Conservation (phyloP, 1,140 invertebrate species). For the Drosophila trapezifrons region DNA sequence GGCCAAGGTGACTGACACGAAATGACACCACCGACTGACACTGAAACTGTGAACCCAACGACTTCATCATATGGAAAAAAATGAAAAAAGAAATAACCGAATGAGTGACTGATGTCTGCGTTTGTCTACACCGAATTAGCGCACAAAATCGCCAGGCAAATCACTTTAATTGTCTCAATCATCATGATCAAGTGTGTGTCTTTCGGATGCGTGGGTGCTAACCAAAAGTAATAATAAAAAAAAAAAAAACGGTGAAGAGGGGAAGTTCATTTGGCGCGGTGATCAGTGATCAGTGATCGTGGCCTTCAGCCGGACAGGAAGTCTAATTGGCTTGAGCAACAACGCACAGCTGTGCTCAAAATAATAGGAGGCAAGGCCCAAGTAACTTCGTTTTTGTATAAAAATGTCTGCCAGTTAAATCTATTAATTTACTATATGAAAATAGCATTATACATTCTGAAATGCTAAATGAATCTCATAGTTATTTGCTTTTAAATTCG, state of each 20-base stretch:
- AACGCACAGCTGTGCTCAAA: background rate
- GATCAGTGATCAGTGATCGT: conserved; percentile 22
- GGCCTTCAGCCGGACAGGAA: conserved; percentile 40
- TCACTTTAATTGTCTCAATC: conserved; percentile 72
- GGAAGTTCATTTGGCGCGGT: background rate
- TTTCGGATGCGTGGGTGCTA: conserved; percentile 26
- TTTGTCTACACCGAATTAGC: conserved; percentile 72
- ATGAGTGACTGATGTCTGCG: conserved; percentile 19
- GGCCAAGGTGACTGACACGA: conserved; percentile 69
- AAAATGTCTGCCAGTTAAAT: background rate
- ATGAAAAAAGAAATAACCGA: conserved; percentile 1
- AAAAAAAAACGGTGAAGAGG: background rate
- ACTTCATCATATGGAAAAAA: conserved; percentile 4
- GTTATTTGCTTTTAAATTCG: background rate
- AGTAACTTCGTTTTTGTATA: background rate
- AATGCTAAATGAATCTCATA: background rate
- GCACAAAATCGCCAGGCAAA: conserved; percentile 61
- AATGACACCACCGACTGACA: conserved; percentile 27
- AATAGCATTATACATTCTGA: background rate
- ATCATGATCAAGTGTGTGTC: conserved; percentile 28
- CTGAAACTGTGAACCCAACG: conserved; percentile 27
- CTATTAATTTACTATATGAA: background rate
- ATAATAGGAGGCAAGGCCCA: background rate
- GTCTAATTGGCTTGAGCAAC: no score
- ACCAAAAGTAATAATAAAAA: background rate